phyloP scores from a whole-genome alignment of 1,140 invertebrate species.

The Drosophila carrolli region DNA sequence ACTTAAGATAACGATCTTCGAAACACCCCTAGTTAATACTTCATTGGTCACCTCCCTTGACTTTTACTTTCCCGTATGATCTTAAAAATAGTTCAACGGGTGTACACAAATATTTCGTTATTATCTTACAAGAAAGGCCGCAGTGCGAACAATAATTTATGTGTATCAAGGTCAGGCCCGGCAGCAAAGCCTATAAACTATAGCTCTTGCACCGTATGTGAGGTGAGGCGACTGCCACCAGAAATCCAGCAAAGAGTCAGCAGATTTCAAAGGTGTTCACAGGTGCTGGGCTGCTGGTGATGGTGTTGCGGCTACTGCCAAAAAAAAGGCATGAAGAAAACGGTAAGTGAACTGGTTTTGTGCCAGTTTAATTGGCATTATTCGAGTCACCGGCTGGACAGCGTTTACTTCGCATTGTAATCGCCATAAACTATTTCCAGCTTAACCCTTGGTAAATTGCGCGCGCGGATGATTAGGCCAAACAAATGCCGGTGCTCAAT shows the following conservation, averaged over 20 bases:
- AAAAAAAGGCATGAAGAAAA: conserved; percentile 52
- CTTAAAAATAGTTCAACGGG: conserved; percentile 33
- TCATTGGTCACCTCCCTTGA: conserved; percentile 11
- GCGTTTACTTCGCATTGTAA: conserved; percentile 55
- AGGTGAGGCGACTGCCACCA: conserved; percentile 46
- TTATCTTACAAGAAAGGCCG: conserved; percentile 57
- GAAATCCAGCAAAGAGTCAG: conserved; percentile 38
- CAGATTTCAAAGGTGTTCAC: conserved; percentile 53
- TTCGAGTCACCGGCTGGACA: conserved; percentile 58
- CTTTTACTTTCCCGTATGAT: conserved; percentile 28
- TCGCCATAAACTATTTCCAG: conserved; percentile 53
- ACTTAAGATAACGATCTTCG: neutral
- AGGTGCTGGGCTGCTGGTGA: conserved; percentile 43
- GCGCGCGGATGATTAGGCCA: conserved; percentile 43
- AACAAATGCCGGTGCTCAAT: conserved; percentile 25
- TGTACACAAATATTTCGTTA: conserved; percentile 60
- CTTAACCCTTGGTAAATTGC: conserved; percentile 49
- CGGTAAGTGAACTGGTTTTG: conserved; percentile 73
- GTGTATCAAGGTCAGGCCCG: conserved; percentile 75
- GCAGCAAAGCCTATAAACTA: conserved; percentile 71
- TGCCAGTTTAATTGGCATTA: conserved; percentile 79
- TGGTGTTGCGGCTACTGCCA: conserved; percentile 45
- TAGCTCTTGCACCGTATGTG: conserved; percentile 52
- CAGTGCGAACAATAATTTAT: conserved; percentile 63
- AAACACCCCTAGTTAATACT: conserved; percentile 3